A percentile compares a stretch with the other conserved stretches of the same genome.
Evolutionary conservation across 2,888 invertebrate genomes (phyloP).

Genomic region (Drosophila meridionalis): DNA sequence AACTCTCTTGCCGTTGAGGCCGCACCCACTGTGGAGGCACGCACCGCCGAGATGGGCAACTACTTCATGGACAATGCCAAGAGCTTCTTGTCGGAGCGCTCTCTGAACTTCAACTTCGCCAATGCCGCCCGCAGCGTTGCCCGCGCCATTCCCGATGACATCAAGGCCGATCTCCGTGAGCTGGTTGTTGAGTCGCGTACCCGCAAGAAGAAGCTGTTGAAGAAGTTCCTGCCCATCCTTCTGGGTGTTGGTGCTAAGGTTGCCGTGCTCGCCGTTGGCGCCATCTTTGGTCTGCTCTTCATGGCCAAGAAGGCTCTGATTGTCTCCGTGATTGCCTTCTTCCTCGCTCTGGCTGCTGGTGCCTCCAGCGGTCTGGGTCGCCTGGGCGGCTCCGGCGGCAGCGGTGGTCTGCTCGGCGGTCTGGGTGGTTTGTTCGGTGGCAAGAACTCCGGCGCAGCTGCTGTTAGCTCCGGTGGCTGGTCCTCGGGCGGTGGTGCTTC

Average conservation of each 20-base stretch:
- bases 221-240: conserved; percentile 87
- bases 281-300: conserved; percentile 87
- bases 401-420: conserved; percentile 78
- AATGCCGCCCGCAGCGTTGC: conserved; percentile 85
- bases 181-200: conserved; percentile 87
- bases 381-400: conserved; percentile 77
- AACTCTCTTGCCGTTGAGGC: conserved; percentile 86
- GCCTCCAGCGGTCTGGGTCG: conserved; percentile 82
- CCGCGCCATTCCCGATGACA: conserved; percentile 86
- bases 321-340: conserved; percentile 87
- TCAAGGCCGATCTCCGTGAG: conserved; percentile 86
- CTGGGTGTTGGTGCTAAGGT: conserved; percentile 87
- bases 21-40: conserved; percentile 86
- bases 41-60: conserved; percentile 87
- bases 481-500: conserved; percentile 79
- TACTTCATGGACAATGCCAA: conserved; percentile 86
- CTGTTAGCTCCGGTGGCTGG: conserved; percentile 74
- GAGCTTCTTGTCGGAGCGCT: conserved; percentile 87
- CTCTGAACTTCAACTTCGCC: conserved; percentile 86
- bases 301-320: conserved; percentile 89
- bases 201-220: conserved; percentile 86
- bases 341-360: conserved; percentile 86
- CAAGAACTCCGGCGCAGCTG: conserved; percentile 74
- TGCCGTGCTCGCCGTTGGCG: conserved; percentile 86
- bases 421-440: conserved; percentile 83